Percentiles rank a stretch among this genome's conserved stretches.
phyloP scores from a whole-genome alignment of 2,113 vertebrate genomes.

The rat (Rattus norvegicus) region DNA sequence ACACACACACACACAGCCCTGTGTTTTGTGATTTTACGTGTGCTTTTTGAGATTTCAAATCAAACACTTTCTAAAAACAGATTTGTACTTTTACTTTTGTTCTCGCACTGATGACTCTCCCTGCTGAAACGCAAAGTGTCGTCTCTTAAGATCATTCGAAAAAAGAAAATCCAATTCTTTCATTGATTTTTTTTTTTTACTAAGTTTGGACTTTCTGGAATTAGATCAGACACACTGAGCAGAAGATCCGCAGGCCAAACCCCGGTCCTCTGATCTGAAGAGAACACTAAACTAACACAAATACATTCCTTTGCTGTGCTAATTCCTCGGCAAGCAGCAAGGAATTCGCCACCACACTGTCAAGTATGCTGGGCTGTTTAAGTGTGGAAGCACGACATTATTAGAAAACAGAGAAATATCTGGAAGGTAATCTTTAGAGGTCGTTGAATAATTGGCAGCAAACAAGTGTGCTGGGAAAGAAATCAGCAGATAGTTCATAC shows the following conservation, averaged over 20 bases:
- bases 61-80: constrained; percentile 41
- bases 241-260: constrained; percentile 28
- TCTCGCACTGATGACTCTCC: not conserved
- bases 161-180: not conserved
- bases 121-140: not conserved
- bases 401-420: constrained; percentile 22
- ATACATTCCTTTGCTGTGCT: constrained; percentile 47
- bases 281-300: constrained; percentile 42
- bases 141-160: constrained; percentile 33
- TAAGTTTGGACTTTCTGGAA: constrained; percentile 59
- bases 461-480: not conserved
- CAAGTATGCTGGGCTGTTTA: constrained; percentile 49
- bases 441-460: constrained; percentile 18
- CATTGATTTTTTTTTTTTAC: constrained; percentile 25
- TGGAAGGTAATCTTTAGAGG: not conserved
- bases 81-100: constrained; percentile 21
- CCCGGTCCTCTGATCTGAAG: constrained; percentile 43
- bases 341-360: constrained; percentile 66
- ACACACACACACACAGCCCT: not conserved
- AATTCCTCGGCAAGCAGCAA: constrained; percentile 66
- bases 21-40: not conserved
- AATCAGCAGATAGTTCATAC: not conserved
- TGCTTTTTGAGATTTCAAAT: constrained; percentile 33
- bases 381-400: constrained; percentile 22
- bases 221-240: constrained; percentile 25